These are phyloP conservation scores for Chaetogeoica ovagalla DNA, from an alignment of 2,888 invertebrate species.

Conservation along the genomic window DNA sequence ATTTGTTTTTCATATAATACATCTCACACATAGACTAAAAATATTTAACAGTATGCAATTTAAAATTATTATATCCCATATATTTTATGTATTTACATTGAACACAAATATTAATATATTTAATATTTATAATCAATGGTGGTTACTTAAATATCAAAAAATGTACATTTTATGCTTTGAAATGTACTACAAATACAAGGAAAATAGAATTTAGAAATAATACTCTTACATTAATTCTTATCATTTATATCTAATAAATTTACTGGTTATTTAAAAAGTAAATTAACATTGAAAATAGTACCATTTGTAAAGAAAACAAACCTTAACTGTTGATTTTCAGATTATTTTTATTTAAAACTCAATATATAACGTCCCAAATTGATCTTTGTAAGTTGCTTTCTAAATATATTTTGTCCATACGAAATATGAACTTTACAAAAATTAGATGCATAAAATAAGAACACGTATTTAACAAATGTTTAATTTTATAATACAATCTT, in stretches of 20 bases:
- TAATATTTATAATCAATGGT: not conserved
- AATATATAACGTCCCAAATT: not conserved
- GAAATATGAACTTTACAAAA: not conserved
- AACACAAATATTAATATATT: not conserved
- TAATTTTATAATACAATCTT: no score
- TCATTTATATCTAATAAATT: not conserved
- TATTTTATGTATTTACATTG: not conserved
- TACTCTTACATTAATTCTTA: not conserved
- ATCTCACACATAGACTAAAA: not conserved
- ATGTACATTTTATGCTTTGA: not conserved
- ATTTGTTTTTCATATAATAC: constrained; percentile 7
- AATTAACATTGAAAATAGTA: not conserved
- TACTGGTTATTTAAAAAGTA: not conserved
- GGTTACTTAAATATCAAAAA: no score
- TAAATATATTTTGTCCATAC: not conserved
- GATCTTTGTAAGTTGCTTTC: not conserved
- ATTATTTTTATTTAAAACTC: not conserved
- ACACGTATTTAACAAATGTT: no score
- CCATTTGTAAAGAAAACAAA: not conserved
- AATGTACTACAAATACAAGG: not conserved
- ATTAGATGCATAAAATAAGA: no score
- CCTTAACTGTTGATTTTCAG: not conserved
- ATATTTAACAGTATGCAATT: constrained; percentile 10
- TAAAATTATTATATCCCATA: not conserved
- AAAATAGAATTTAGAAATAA: not conserved